phyloP scores from a whole-genome alignment of 1,140 invertebrate species.

The Polyergus mexicanus region DNA sequence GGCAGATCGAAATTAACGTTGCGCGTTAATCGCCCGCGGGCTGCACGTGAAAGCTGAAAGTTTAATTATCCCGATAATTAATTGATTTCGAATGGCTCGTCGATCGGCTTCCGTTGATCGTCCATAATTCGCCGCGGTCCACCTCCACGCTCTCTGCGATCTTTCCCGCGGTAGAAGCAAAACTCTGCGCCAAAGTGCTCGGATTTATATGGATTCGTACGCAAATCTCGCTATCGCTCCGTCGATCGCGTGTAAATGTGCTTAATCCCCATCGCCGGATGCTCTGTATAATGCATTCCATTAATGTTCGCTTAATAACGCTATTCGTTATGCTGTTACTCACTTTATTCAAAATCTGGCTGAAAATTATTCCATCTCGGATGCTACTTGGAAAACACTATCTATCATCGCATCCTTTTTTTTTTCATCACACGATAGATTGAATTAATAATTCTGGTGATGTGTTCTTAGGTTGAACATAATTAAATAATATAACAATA shows the following conservation, averaged over 20 bases:
- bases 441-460: background rate
- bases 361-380: constrained; percentile 41
- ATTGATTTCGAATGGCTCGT: constrained; percentile 81
- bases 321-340: constrained; percentile 43
- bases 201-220: constrained; percentile 44
- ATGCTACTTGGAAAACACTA: background rate
- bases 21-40: constrained; percentile 78
- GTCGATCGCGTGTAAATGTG: constrained; percentile 52
- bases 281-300: constrained; percentile 45
- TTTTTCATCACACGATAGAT: background rate
- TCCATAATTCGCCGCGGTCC: constrained; percentile 77
- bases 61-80: constrained; percentile 83
- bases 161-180: constrained; percentile 55
- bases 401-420: background rate
- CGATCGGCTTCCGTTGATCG: constrained; percentile 69
- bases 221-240: constrained; percentile 48
- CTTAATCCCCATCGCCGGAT: constrained; percentile 46
- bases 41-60: constrained; percentile 78
- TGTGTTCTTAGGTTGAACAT: background rate
- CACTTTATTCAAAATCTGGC: constrained; percentile 25
- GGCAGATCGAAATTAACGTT: constrained; percentile 71
- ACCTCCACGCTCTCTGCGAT: constrained; percentile 46
- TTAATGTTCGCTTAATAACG: constrained; percentile 49
- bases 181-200: constrained; percentile 33
- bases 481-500: background rate